A percentile compares a stretch with the other conserved stretches of the same genome.
phyloP scores from a whole-genome alignment of 2,888 invertebrate species.

The Stenotaenia linearis region DNA sequence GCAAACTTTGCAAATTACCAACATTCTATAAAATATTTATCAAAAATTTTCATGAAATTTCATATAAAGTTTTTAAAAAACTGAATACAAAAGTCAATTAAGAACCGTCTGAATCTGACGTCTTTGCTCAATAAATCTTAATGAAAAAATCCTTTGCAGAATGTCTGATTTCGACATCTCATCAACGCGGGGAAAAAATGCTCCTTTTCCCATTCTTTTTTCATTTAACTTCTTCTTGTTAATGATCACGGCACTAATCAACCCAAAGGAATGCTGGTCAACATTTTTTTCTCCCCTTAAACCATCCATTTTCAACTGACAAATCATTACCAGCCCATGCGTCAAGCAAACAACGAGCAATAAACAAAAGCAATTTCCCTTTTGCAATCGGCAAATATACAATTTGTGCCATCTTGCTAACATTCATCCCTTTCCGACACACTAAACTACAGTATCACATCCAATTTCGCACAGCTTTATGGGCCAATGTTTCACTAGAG shows the following conservation, averaged over 20 bases:
- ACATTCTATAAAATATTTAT: not conserved
- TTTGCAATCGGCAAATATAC: slow-evolving; percentile 2
- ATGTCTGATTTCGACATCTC: not conserved
- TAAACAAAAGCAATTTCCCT: slow-evolving; percentile 24
- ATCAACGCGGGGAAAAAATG: not conserved
- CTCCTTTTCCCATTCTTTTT: not conserved
- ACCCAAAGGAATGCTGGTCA: not conserved
- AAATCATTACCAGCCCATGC: not conserved
- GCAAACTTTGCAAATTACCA: not conserved
- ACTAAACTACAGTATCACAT: slow-evolving; percentile 21
- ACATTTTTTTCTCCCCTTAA: not conserved
- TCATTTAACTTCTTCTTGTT: not conserved
- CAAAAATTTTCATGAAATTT: not conserved
- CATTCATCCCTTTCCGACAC: slow-evolving; percentile 17
- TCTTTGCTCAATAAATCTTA: not conserved
- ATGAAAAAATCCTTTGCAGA: not conserved
- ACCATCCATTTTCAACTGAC: not conserved
- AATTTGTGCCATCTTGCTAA: slow-evolving; percentile 19
- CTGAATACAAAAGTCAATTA: not conserved
- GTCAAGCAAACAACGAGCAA: not conserved
- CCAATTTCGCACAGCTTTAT: slow-evolving; percentile 24
- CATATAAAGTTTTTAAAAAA: not conserved
- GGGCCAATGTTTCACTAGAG: slow-evolving; percentile 18
- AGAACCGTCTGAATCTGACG: not conserved
- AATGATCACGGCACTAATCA: not conserved